Evolutionary conservation across 2,797 vertebrate species (phyloP).

Genomic region (Periophthalmus magnuspinnatus): DNA sequence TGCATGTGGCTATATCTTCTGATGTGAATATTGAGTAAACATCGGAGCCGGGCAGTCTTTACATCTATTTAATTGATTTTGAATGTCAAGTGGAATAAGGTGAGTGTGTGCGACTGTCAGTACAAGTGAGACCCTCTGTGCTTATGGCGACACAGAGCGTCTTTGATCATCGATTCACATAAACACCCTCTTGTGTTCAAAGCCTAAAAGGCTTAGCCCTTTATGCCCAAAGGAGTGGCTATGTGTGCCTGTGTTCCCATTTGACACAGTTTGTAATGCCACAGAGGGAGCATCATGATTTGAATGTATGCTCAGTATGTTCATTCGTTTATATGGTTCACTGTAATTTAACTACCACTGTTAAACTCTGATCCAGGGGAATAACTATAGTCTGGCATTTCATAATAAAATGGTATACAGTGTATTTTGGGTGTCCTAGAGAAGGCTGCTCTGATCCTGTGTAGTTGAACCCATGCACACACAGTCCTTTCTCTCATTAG

Average conservation of each 20-base stretch:
- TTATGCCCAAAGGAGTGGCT: slow-evolving; percentile 83
- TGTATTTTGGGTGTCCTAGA: slow-evolving; percentile 79
- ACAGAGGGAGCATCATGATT: slow-evolving; percentile 18
- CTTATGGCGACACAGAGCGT: slow-evolving; percentile 81
- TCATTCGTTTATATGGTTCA: neutral
- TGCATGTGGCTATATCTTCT: slow-evolving; percentile 46
- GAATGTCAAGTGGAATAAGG: slow-evolving; percentile 65
- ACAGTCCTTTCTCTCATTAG: slow-evolving; percentile 86
- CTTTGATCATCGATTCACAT: slow-evolving; percentile 75
- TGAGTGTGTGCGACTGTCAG: slow-evolving; percentile 33
- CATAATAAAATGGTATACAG: neutral
- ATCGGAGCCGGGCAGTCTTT: slow-evolving; percentile 43
- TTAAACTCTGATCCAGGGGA: neutral
- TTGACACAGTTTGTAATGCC: slow-evolving; percentile 33
- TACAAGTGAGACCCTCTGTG: slow-evolving; percentile 74
- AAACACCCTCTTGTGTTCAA: slow-evolving; percentile 75
- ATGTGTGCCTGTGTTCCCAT: slow-evolving; percentile 27
- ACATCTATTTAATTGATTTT: slow-evolving; percentile 76
- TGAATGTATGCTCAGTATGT: neutral
- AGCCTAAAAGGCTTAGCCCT: slow-evolving; percentile 78
- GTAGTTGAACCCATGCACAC: slow-evolving; percentile 71
- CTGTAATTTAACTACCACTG: slow-evolving; percentile 4
- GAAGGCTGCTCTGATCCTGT: slow-evolving; percentile 85
- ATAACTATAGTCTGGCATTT: neutral
- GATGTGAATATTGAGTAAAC: slow-evolving; percentile 69